Evolutionary conservation across 35 echinoderm and acorn worm genomes (phyloP).

Genomic region (Antedon bifida): DNA sequence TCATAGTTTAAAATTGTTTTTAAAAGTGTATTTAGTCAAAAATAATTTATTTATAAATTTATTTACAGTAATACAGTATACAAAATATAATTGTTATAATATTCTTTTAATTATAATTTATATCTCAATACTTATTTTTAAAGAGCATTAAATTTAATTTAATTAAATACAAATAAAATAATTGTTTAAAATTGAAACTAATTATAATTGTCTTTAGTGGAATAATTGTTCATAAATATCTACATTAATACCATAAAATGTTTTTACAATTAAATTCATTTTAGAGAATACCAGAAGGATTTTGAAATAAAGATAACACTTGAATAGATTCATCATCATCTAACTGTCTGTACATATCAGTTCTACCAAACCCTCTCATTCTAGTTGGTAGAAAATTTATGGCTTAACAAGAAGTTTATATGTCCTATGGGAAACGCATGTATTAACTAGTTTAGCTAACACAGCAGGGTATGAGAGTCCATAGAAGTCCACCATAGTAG

Average conservation of each 20-base stretch:
- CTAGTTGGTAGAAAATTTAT: neutral
- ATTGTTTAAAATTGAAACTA: neutral
- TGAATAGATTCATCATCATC: neutral
- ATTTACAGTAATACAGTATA: too few relatives aligned
- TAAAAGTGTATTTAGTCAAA: too few relatives aligned
- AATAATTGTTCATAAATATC: neutral
- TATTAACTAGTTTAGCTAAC: neutral
- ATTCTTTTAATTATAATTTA: too few relatives aligned
- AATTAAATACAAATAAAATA: neutral
- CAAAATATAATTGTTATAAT: too few relatives aligned
- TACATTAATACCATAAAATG: neutral
- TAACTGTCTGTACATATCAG: neutral
- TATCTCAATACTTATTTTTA: too few relatives aligned
- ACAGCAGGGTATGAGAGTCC: neutral
- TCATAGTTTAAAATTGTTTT: too few relatives aligned
- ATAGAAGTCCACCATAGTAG: neutral
- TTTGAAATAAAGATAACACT: too few relatives aligned
- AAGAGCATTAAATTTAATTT: too few relatives aligned
- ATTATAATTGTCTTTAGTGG: neutral
- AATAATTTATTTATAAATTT: too few relatives aligned
- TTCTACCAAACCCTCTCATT: neutral
- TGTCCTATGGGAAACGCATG: neutral
- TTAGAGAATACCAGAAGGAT: neutral
- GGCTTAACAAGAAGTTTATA: neutral
- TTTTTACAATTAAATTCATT: neutral